Conservation (phyloP, 2,888 invertebrate genomes). For the Serripes groenlandicus region DNA sequence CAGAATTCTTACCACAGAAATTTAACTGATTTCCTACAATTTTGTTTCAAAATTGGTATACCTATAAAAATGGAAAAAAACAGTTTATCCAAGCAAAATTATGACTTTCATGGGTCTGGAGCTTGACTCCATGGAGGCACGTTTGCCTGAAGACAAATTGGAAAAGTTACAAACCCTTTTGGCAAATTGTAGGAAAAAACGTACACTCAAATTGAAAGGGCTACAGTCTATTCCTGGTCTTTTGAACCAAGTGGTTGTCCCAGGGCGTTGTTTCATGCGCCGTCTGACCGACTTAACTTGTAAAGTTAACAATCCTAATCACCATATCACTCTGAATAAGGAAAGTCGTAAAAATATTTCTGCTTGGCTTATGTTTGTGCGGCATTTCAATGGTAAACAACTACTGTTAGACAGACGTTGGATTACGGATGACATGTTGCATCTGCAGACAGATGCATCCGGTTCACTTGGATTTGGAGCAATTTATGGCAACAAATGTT, state of each 20-base stretch:
- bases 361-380: slow-evolving; percentile 46
- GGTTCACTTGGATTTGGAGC: slow-evolving; percentile 58
- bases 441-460: slow-evolving; percentile 42
- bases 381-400: slow-evolving; percentile 54
- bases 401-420: slow-evolving; percentile 35
- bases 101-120: slow-evolving; percentile 48
- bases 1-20: no score
- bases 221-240: slow-evolving; percentile 34
- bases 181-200: not conserved
- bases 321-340: slow-evolving; percentile 34
- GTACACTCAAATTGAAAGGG: slow-evolving; percentile 16
- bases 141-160: slow-evolving; percentile 38
- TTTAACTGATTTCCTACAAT: no score
- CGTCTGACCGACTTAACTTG: slow-evolving; percentile 44
- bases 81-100: slow-evolving; percentile 2
- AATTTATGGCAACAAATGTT: slow-evolving; percentile 39
- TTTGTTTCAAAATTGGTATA: slow-evolving; percentile 23
- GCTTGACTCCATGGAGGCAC: slow-evolving; percentile 55
- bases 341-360: slow-evolving; percentile 26
- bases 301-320: slow-evolving; percentile 35
- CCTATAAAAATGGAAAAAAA: slow-evolving; percentile 47
- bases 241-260: slow-evolving; percentile 38
- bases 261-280: slow-evolving; percentile 45
- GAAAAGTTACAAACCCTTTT: slow-evolving; percentile 3
- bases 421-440: slow-evolving; percentile 3